phyloP scores from a whole-genome alignment of 1,140 invertebrate genomes.

The Nasonia longicornis region DNA sequence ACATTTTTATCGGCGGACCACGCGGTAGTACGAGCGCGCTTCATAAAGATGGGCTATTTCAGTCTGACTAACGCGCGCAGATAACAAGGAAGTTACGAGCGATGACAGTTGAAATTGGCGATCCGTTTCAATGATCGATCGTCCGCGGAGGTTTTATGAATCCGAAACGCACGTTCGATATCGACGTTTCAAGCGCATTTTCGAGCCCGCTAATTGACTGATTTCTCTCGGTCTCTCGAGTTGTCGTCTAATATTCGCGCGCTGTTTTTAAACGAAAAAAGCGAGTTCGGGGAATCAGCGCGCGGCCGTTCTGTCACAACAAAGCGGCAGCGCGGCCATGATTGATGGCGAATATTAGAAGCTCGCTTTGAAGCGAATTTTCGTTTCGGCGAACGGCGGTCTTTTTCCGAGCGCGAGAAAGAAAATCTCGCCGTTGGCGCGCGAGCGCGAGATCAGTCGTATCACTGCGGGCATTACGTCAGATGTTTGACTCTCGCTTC shows the following conservation, averaged over 20 bases:
- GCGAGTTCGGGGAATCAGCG: background rate
- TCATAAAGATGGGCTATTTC: too few relatives aligned
- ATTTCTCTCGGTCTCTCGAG: too few relatives aligned
- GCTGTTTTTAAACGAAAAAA: too few relatives aligned
- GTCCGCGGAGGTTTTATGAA: background rate
- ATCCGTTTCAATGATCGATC: background rate
- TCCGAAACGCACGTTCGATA: background rate
- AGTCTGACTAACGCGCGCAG: background rate
- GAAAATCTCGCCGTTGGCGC: background rate
- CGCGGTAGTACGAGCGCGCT: too few relatives aligned
- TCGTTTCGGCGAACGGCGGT: too few relatives aligned
- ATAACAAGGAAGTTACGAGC: background rate
- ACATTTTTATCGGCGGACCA: background rate
- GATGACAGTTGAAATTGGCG: background rate
- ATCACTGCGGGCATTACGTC: slow-evolving; percentile 21
- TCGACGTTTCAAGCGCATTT: too few relatives aligned
- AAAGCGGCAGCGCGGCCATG: background rate
- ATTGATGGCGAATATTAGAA: background rate
- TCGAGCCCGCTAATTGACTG: too few relatives aligned
- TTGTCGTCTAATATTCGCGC: too few relatives aligned
- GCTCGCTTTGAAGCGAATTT: too few relatives aligned
- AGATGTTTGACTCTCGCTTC: slow-evolving; percentile 19
- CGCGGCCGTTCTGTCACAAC: background rate
- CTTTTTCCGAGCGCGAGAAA: background rate
- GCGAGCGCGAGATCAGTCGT: too few relatives aligned